Evolutionary conservation across 2,888 invertebrate genomes (phyloP).

Genomic region (Drosophila cracens): DNA sequence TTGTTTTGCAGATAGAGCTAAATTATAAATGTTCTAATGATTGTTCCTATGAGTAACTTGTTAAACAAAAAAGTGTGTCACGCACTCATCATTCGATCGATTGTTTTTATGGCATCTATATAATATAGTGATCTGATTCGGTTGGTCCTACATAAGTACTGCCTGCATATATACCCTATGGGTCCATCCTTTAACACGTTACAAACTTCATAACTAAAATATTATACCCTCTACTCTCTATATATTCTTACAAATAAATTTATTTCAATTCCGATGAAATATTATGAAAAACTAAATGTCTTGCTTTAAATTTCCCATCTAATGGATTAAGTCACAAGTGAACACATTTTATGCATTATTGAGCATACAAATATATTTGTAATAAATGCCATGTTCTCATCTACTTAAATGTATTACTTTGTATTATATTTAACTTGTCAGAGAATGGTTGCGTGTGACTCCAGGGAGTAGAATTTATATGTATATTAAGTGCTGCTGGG

Average conservation of each 20-base stretch:
- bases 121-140: no score
- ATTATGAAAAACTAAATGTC: neutral
- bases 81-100: neutral
- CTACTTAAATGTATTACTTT: neutral
- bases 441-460: constrained; percentile 5
- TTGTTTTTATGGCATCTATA: neutral
- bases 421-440: neutral
- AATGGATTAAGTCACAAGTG: neutral
- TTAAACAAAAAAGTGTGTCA: neutral
- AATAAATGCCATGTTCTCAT: neutral
- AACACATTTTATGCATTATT: neutral
- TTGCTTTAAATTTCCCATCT: neutral
- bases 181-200: no score
- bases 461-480: neutral
- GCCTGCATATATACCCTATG: neutral
- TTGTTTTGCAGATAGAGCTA: neutral
- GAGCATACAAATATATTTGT: neutral
- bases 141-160: no score
- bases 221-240: no score
- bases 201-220: no score
- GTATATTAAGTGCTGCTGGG: neutral
- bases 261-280: neutral
- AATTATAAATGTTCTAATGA: no score
- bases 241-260: neutral
- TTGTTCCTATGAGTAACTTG: neutral